Conservation (phyloP, 2,113 vertebrate species). For the Butorides virescens region DNA sequence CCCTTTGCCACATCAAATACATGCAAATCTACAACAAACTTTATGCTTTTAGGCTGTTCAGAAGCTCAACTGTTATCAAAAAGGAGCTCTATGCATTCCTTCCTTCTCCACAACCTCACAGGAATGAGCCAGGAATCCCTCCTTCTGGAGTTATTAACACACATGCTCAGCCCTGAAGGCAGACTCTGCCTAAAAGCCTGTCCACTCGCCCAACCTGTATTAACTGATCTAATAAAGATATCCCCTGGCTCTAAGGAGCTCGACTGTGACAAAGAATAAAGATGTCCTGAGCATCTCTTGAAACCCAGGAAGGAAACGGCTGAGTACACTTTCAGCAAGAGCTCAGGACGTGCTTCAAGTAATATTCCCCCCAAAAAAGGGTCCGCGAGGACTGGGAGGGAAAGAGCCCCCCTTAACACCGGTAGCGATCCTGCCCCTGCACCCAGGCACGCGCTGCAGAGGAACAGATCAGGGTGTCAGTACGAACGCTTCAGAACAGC, state of each 20-base stretch:
- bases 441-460: neutral
- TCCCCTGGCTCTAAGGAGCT: neutral
- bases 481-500: neutral
- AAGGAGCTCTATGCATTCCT: neutral
- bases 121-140: neutral
- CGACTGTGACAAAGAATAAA: neutral
- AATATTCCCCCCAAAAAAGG: neutral
- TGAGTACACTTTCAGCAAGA: neutral
- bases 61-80: neutral
- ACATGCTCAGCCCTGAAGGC: neutral
- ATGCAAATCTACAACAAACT: neutral
- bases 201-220: rapidly evolving
- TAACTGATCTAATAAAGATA: neutral
- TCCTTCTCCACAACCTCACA: neutral
- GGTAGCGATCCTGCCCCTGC: neutral
- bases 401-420: neutral
- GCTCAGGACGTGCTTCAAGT: neutral
- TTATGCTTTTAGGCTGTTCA: neutral
- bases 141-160: neutral
- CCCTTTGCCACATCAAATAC: neutral
- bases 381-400: neutral
- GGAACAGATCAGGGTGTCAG: neutral
- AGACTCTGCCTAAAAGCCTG: neutral
- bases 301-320: neutral
- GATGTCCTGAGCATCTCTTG: neutral